These are phyloP conservation scores for Cyanoliseus patagonus DNA, from an alignment of 2,113 vertebrate species.

Conservation along the genomic window DNA sequence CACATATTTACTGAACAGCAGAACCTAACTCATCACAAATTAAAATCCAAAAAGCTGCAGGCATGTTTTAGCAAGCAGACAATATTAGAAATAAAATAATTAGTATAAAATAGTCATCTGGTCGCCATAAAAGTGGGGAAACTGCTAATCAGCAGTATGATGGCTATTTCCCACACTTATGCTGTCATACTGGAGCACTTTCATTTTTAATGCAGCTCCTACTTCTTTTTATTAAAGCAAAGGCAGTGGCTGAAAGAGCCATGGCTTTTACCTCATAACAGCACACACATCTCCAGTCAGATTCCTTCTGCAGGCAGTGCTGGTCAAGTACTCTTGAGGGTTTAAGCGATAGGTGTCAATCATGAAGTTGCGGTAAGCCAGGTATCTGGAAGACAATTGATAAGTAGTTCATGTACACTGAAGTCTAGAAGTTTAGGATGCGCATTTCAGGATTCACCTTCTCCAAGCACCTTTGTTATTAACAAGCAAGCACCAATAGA, in stretches of 20 bases:
- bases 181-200: background rate
- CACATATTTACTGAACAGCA: background rate
- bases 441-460: rapidly evolving
- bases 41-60: background rate
- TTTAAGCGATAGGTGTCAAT: conserved; percentile 97
- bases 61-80: background rate
- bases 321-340: conserved; percentile 97
- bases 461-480: rapidly evolving
- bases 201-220: no score
- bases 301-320: conserved; percentile 95
- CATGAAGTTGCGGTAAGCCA: conserved; percentile 99
- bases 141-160: background rate
- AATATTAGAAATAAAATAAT: background rate
- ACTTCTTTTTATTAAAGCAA: background rate
- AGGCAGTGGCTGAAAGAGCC: no score
- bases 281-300: conserved; percentile 95
- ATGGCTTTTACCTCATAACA: conserved; percentile 87
- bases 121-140: background rate
- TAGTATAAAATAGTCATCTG: background rate
- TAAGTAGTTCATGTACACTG: rapidly evolving
- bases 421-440: rapidly evolving
- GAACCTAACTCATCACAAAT: background rate
- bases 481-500: rapidly evolving
- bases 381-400: conserved; percentile 77
- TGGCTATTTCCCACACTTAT: rapidly evolving